Evolutionary conservation across 2,888 invertebrate genomes (phyloP).

Genomic region (Phortica magna): DNA sequence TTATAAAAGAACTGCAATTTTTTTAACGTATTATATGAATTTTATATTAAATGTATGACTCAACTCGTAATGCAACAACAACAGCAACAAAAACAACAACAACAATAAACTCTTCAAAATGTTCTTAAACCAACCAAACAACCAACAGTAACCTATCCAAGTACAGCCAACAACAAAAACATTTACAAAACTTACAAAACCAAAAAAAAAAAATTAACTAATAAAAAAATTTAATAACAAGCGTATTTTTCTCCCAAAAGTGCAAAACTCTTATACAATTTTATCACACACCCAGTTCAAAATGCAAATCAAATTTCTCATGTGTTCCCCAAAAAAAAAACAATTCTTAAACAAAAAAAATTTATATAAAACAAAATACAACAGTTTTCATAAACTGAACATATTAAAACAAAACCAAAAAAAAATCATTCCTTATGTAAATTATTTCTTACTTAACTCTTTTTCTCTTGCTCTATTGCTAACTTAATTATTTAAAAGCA

Average conservation of each 20-base stretch:
- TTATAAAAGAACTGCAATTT: conserved; percentile 2
- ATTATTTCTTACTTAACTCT: conserved; percentile 12
- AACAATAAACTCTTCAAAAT: conserved; percentile 15
- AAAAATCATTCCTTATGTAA: conserved; percentile 9
- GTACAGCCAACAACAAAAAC: conserved; percentile 48
- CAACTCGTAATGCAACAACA: conserved; percentile 20
- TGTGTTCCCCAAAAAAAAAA: conserved; percentile 35
- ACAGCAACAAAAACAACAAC: conserved; percentile 10
- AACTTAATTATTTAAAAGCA: conserved; percentile 15
- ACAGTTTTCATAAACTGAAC: conserved; percentile 33
- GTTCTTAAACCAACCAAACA: conserved; percentile 26
- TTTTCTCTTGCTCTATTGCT: background rate
- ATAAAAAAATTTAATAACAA: conserved; percentile 39
- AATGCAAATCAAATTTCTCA: conserved; percentile 64
- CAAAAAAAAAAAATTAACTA: background rate
- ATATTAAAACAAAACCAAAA: conserved; percentile 7
- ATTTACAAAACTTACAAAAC: conserved; percentile 43
- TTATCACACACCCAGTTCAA: conserved; percentile 77
- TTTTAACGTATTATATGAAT: conserved; percentile 16
- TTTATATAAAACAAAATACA: conserved; percentile 43
- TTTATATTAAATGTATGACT: conserved; percentile 8
- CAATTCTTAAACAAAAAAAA: conserved; percentile 45
- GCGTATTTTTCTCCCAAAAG: conserved; percentile 44
- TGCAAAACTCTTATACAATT: conserved; percentile 46
- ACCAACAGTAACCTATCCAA: conserved; percentile 48